Conservation (phyloP, 2,113 vertebrate genomes). For the Catharus fuscescens region DNA sequence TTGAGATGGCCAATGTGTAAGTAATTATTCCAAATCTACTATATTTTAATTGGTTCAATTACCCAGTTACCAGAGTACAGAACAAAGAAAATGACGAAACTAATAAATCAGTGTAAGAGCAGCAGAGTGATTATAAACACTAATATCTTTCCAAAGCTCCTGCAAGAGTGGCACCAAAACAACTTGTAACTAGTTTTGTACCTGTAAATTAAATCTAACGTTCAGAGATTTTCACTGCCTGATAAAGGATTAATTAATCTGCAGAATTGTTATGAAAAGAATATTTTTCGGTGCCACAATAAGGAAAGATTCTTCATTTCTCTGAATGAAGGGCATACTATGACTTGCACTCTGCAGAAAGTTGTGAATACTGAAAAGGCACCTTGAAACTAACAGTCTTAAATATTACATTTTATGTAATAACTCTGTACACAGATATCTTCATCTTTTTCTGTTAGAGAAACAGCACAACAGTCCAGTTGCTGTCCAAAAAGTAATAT, state of each 20-base stretch:
- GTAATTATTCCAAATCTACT: background rate
- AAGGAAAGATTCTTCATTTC: background rate
- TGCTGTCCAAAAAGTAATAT: background rate
- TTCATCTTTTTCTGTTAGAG: background rate
- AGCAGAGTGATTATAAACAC: background rate
- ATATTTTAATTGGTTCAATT: background rate
- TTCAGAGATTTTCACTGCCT: background rate
- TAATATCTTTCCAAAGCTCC: background rate
- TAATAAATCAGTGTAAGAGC: background rate
- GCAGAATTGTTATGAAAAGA: background rate
- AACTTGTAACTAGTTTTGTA: background rate
- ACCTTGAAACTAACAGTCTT: background rate
- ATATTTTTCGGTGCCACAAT: background rate
- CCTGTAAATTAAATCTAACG: background rate
- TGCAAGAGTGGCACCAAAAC: background rate
- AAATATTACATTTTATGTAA: background rate
- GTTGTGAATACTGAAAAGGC: background rate
- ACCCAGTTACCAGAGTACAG: background rate
- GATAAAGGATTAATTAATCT: background rate
- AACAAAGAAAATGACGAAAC: background rate
- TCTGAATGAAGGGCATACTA: background rate
- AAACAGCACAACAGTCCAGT: background rate
- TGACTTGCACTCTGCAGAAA: background rate
- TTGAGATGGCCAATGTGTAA: background rate
- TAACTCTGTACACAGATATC: background rate